Percentiles rank a stretch among this genome's conserved stretches.
Evolutionary conservation across 2,113 vertebrate genomes (phyloP).

Genomic region (Gymnogyps californianus): DNA sequence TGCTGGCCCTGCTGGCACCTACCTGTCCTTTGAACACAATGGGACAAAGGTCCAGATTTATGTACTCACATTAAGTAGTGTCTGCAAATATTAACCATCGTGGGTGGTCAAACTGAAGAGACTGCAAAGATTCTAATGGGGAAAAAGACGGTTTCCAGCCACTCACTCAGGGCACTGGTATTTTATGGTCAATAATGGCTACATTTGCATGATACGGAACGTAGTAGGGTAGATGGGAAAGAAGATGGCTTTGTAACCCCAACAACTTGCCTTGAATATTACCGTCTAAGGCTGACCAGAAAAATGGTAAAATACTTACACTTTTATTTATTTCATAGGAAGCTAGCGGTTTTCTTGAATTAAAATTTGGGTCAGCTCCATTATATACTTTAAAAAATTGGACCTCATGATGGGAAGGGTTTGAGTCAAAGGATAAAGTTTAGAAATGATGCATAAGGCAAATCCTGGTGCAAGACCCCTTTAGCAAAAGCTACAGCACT

Average conservation of each 20-base stretch:
- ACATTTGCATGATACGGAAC: background rate
- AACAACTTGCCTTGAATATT: background rate
- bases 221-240: background rate
- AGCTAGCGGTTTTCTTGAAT: background rate
- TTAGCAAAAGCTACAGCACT: background rate
- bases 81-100: background rate
- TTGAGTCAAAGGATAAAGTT: background rate
- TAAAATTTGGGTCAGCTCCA: background rate
- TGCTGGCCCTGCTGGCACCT: background rate
- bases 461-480: background rate
- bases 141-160: background rate
- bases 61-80: background rate
- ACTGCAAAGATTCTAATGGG: background rate
- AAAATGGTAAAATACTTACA: background rate
- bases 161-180: background rate
- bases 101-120: background rate
- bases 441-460: background rate
- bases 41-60: background rate
- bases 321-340: background rate
- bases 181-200: background rate
- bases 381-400: background rate
- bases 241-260: background rate
- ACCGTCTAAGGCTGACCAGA: background rate
- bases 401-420: background rate
- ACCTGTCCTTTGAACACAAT: background rate